These are phyloP conservation scores for Epizoanthus scotinus DNA, from an alignment of 92 coral and sea anemone species.

Conservation along the genomic window DNA sequence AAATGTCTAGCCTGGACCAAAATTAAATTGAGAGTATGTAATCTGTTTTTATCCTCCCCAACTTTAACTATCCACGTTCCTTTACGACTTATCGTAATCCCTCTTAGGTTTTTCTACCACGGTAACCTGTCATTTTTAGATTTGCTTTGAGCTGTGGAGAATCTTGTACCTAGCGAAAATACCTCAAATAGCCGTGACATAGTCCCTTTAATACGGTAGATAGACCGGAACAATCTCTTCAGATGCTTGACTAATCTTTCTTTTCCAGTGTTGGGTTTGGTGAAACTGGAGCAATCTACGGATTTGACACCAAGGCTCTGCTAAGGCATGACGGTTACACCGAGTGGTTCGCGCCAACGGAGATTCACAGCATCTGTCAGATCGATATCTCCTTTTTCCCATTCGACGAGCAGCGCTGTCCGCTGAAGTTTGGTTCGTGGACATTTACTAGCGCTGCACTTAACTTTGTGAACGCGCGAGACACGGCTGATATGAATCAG, in stretches of 20 bases:
- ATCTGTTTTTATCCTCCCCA: no score
- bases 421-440: slow-evolving; percentile 97
- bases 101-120: no score
- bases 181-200: no score
- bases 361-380: slow-evolving; percentile 97
- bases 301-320: slow-evolving; percentile 81
- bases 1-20: no score
- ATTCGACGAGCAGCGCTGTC: slow-evolving; percentile 89
- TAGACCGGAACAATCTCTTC: no score
- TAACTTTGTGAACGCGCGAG: slow-evolving; percentile 64
- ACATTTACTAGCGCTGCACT: slow-evolving; percentile 78
- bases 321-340: slow-evolving; percentile 74
- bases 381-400: slow-evolving; percentile 91
- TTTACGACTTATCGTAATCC: no score
- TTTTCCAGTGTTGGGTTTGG: slow-evolving; percentile 84
- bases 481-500: slow-evolving; percentile 72
- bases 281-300: slow-evolving; percentile 92
- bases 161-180: no score
- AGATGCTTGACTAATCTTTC: not conserved
- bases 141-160: no score
- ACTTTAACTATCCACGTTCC: no score
- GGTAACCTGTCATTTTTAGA: no score
- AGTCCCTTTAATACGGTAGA: no score
- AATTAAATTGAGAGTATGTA: no score
- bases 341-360: slow-evolving; percentile 94